Evolutionary conservation across 1,140 invertebrate species (phyloP).

Genomic region (Bombus polaris): DNA sequence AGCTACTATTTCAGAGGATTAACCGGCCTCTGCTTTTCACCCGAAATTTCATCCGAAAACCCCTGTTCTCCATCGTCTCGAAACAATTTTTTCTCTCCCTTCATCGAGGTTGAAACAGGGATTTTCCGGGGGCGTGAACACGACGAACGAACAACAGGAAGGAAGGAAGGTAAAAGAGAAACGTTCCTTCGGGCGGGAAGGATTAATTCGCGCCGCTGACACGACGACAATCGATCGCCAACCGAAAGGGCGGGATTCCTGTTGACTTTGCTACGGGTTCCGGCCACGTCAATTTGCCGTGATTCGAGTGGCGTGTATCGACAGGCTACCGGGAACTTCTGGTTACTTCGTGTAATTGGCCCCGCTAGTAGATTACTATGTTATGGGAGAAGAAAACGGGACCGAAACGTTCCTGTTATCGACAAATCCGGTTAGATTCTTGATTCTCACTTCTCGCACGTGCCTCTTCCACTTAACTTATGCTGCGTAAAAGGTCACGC

Average conservation of each 20-base stretch:
- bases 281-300: conserved; percentile 52
- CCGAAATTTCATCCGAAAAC: conserved; percentile 12
- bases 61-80: background rate
- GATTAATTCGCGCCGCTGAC: conserved; percentile 46
- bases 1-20: conserved; percentile 51
- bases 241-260: conserved; percentile 55
- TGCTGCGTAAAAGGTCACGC: background rate
- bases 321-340: conserved; percentile 49
- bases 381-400: conserved; percentile 46
- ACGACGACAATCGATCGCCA: conserved; percentile 40
- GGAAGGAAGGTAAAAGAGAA: conserved; percentile 5
- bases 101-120: background rate
- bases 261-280: conserved; percentile 35
- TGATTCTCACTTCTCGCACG: background rate
- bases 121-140: background rate
- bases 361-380: conserved; percentile 57
- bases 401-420: conserved; percentile 34
- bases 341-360: conserved; percentile 52
- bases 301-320: conserved; percentile 49
- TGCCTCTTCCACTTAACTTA: background rate
- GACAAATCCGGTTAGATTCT: conserved; percentile 20
- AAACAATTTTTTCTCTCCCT: background rate
- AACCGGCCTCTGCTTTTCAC: conserved; percentile 42
- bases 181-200: conserved; percentile 23
- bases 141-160: background rate